A percentile compares a stretch with the other conserved stretches of the same genome.
phyloP scores from a whole-genome alignment of 1,140 invertebrate genomes.

The Drosophila kohkoa region DNA sequence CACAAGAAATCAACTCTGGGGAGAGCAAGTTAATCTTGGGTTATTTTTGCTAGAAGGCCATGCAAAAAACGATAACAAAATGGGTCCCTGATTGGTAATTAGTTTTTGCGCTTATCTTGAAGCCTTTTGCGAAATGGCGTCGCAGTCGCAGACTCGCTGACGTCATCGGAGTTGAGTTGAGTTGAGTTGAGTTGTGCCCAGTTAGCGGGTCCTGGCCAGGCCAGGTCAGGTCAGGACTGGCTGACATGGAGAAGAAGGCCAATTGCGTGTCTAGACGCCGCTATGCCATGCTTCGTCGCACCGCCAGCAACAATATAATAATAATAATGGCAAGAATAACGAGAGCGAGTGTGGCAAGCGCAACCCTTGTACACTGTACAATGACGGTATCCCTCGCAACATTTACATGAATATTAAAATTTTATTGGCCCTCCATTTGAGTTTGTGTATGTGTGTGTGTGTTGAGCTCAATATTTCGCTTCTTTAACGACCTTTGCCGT shows the following conservation, averaged over 20 bases:
- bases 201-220: conserved; percentile 20
- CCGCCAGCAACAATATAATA: conserved; percentile 16
- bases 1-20: not conserved
- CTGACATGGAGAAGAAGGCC: not conserved
- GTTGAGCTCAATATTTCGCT: conserved; percentile 24
- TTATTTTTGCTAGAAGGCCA: conserved; percentile 9
- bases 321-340: conserved; percentile 28
- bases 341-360: not conserved
- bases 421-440: conserved; percentile 54
- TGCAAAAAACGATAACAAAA: too few relatives aligned
- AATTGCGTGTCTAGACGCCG: conserved; percentile 63
- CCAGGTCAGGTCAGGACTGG: conserved; percentile 14
- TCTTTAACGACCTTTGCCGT: conserved; percentile 43
- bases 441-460: not conserved
- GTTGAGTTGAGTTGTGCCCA: conserved; percentile 3
- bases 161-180: conserved; percentile 3
- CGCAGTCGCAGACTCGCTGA: conserved; percentile 5
- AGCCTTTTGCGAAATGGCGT: conserved; percentile 12
- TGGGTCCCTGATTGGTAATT: conserved; percentile 21
- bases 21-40: not conserved
- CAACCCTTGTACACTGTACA: conserved; percentile 58
- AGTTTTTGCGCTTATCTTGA: conserved; percentile 15
- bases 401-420: conserved; percentile 73
- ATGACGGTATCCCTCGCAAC: conserved; percentile 24
- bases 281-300: conserved; percentile 40